Base-by-base conservation (phyloP, 2,888 invertebrate genomes). In the Heliconius cydno region DNA sequence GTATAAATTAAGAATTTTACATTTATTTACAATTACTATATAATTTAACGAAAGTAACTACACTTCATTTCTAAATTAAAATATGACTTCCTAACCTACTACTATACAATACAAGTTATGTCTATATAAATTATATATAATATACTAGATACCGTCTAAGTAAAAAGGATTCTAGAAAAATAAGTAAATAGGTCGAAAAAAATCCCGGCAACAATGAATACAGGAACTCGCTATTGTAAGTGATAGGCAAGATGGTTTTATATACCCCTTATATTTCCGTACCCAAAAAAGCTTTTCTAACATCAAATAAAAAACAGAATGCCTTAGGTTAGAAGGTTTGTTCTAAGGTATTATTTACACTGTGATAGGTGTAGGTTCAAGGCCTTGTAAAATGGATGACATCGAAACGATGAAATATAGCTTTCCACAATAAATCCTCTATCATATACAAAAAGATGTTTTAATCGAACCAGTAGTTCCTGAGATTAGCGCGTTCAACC, bases 241-340 rank as follows among this genome's bases (percentile, higher is more conserved):
- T 46, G 73, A 65, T 73, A 79, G 76, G 67, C 72, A 63, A 72
- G 79, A 79, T 52, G 79, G 57, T 76, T 76, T 79, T 79, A 77
- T 79, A 79, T 66, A 80, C 41, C 15, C 70, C 70, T 78, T 78
- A 73, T 38, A 60, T 73, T 73, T 81, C 81, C 79, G 79, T 57
- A 76, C 76, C 78, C 77, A 68, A 79, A 79, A 65, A 22, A 41
- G 41, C 19, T 75, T 73, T 57, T 66, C 46, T 75, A 28, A 46
- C 65, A 66, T 66, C 7, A 75, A 46, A 34, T 60, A 34, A 57
- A 60, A 60, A 73, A 34, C 57, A 22, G 10, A 73, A 60, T 22
- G 5, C 12, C 38, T 70, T 41, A 15, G 25, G 13, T n/a, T n/a
- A 6, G 22, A 34, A 34, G 34, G 7, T 9, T 34, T 34, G 34